Percentiles rank a stretch among this genome's conserved stretches.
phyloP scores from a whole-genome alignment of 2,888 invertebrate species.

The Clivina fossor region DNA sequence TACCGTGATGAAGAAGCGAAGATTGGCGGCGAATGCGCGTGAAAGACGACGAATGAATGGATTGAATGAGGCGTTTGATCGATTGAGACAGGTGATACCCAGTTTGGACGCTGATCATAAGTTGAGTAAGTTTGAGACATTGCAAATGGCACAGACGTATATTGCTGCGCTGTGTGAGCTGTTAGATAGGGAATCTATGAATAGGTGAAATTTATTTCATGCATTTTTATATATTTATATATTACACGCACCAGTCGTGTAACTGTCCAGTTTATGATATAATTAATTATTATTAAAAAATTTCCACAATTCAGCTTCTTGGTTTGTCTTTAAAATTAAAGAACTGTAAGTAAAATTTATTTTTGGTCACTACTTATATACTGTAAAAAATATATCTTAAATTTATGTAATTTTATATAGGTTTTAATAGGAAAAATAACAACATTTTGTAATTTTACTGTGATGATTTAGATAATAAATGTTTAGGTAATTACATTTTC shows the following conservation, averaged over 20 bases:
- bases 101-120: conserved; percentile 70
- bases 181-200: conserved; percentile 52
- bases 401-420: too few species aligned
- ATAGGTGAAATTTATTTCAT: conserved; percentile 36
- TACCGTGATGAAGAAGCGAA: conserved; percentile 60
- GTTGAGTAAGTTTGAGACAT: conserved; percentile 74
- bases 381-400: too few species aligned
- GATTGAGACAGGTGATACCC: conserved; percentile 71
- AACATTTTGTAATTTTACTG: too few species aligned
- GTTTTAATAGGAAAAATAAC: too few species aligned
- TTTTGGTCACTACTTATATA: too few species aligned
- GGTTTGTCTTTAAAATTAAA: too few species aligned
- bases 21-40: conserved; percentile 73
- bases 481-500: too few species aligned
- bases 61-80: conserved; percentile 75
- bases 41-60: conserved; percentile 75
- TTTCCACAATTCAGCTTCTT: too few species aligned
- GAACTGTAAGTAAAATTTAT: too few species aligned
- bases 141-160: conserved; percentile 80
- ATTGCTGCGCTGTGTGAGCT: conserved; percentile 70
- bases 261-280: too few species aligned
- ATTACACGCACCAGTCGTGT: background rate
- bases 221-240: background rate
- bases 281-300: too few species aligned
- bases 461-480: too few species aligned